These are phyloP conservation scores for Drosophila seclusa DNA, from an alignment of 2,888 invertebrate genomes.

Conservation along the genomic window DNA sequence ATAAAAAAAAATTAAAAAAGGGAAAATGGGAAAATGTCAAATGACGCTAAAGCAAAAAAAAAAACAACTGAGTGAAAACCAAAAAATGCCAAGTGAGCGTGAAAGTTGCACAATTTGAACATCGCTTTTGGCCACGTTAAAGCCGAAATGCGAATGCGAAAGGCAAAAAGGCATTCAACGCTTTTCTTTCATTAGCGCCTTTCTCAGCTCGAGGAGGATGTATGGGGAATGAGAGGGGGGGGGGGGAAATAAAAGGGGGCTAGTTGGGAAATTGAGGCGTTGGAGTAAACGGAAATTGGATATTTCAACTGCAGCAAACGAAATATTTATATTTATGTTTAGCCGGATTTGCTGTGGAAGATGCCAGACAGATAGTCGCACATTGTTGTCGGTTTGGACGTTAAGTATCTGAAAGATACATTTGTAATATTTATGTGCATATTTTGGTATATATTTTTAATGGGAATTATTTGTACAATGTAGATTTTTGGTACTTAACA, in stretches of 20 bases:
- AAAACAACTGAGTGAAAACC: constrained; percentile 46
- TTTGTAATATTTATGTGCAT: neutral
- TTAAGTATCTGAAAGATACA: neutral
- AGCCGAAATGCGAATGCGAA: constrained; percentile 1
- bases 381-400: neutral
- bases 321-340: neutral
- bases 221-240: neutral
- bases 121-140: constrained; percentile 36
- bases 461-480: neutral
- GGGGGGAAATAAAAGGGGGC: neutral
- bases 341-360: neutral
- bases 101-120: constrained; percentile 61
- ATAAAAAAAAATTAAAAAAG: constrained; percentile 14
- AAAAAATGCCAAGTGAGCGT: constrained; percentile 42
- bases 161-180: constrained; percentile 12
- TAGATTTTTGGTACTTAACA: neutral
- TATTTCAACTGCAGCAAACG: neutral
- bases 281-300: constrained; percentile 3
- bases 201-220: constrained; percentile 4
- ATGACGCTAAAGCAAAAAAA: constrained; percentile 46
- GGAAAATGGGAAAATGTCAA: constrained; percentile 46
- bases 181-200: constrained; percentile 58
- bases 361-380: neutral
- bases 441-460: neutral
- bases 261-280: neutral